Evolutionary conservation across 2,113 vertebrate species (phyloP).

Genomic region (Ellobius talpinus): DNA sequence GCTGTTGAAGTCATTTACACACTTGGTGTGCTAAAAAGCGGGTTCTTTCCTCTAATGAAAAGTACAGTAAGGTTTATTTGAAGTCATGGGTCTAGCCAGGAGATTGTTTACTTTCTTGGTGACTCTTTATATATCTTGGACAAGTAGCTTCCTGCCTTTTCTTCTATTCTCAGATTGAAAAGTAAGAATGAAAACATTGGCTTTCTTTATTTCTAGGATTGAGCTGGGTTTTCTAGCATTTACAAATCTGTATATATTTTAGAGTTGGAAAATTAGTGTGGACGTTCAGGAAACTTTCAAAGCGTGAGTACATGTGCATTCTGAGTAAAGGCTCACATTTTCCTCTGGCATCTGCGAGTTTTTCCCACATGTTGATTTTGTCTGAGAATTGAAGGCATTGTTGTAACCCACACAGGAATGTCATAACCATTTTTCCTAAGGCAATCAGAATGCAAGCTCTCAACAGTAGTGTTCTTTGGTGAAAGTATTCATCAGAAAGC

Average conservation of each 20-base stretch:
- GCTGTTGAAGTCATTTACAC: background rate
- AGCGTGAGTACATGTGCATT: background rate
- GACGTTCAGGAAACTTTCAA: constrained; percentile 6
- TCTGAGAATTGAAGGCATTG: constrained; percentile 75
- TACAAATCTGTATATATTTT: constrained; percentile 29
- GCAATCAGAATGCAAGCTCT: constrained; percentile 6
- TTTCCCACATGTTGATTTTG: constrained; percentile 75
- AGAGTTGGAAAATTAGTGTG: constrained; percentile 56
- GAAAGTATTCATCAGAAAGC: constrained; percentile 55
- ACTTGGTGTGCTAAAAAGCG: background rate
- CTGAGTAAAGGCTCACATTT: constrained; percentile 58
- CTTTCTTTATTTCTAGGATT: constrained; percentile 66
- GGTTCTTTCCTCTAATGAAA: constrained; percentile 55
- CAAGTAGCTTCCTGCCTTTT: constrained; percentile 68
- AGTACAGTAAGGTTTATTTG: constrained; percentile 21
- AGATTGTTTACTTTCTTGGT: constrained; percentile 69
- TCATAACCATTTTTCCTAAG: constrained; percentile 60
- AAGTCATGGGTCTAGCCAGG: background rate
- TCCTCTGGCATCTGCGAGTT: constrained; percentile 60
- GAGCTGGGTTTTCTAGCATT: constrained; percentile 45
- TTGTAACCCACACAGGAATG: constrained; percentile 77
- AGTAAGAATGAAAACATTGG: constrained; percentile 70
- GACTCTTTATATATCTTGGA: constrained; percentile 37
- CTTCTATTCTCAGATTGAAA: constrained; percentile 63
- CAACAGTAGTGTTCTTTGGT: constrained; percentile 17